A percentile compares a stretch with the other conserved stretches of the same genome.
Conservation (phyloP, 2,113 vertebrate genomes). For the Cacatua alba region DNA sequence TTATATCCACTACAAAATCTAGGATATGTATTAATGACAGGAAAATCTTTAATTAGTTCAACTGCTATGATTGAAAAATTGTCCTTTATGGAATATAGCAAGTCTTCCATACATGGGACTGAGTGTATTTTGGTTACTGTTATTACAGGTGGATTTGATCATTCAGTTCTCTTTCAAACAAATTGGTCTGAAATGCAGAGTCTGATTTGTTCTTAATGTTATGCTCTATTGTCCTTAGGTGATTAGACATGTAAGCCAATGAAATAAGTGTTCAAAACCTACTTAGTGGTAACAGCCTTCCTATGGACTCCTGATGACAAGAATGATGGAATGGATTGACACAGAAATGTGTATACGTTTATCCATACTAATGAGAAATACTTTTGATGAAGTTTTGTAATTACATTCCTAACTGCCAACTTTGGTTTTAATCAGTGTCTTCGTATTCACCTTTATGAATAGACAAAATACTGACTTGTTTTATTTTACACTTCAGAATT, state of each 20-base stretch:
- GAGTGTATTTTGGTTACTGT: neutral
- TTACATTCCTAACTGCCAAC: neutral
- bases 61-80: neutral
- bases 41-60: neutral
- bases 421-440: neutral
- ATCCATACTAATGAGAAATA: neutral
- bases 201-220: neutral
- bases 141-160: neutral
- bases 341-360: neutral
- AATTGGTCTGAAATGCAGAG: neutral
- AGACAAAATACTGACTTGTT: neutral
- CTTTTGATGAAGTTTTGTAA: neutral
- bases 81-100: neutral
- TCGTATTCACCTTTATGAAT: neutral
- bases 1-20: neutral
- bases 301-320: neutral
- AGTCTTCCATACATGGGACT: neutral
- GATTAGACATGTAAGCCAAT: neutral
- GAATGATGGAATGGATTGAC: neutral
- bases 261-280: neutral
- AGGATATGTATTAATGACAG: neutral
- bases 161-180: neutral
- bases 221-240: rapidly evolving
- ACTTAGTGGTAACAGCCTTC: neutral
- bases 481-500: neutral